These are phyloP conservation scores for Tortricodes alternella DNA, from an alignment of 2,888 invertebrate genomes.

Conservation along the genomic window DNA sequence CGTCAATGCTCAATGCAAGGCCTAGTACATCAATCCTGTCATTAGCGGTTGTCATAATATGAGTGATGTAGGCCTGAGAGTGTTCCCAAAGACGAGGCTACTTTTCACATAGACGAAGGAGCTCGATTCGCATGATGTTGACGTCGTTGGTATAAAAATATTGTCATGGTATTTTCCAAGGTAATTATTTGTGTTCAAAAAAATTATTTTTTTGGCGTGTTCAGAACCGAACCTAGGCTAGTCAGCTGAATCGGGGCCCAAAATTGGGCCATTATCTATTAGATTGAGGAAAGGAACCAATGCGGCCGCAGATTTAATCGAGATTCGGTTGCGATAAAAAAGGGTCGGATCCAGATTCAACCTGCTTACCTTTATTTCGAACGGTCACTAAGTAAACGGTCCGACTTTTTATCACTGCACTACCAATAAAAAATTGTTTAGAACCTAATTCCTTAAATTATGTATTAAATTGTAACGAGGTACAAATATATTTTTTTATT, in stretches of 20 bases:
- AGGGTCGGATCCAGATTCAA: constrained; percentile 21
- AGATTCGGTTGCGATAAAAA: constrained; percentile 30
- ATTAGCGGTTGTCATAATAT: too few relatives aligned
- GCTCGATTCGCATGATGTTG: too few relatives aligned
- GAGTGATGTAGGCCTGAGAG: too few relatives aligned
- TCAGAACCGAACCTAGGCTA: constrained; percentile 14
- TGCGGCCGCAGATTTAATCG: constrained; percentile 28
- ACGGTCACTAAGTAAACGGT: constrained; percentile 11
- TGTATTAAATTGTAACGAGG: too few relatives aligned
- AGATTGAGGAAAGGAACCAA: constrained; percentile 28
- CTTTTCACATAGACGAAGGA: too few relatives aligned
- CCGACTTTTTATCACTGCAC: not conserved
- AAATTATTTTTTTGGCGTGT: constrained; percentile 14
- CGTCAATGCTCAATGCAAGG: too few relatives aligned
- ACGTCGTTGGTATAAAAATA: not conserved
- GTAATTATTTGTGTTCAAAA: constrained; percentile 3
- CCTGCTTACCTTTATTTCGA: constrained; percentile 23
- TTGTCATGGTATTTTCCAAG: not conserved
- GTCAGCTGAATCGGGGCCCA: constrained; percentile 17
- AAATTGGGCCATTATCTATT: constrained; percentile 30
- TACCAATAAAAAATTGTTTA: not conserved
- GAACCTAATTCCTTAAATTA: not conserved
- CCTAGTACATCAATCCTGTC: too few relatives aligned
- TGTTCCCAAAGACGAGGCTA: too few relatives aligned
- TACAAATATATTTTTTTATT: too few relatives aligned